Evolutionary conservation across 2,113 vertebrate genomes (phyloP).

Genomic region (Stercorarius parasiticus): DNA sequence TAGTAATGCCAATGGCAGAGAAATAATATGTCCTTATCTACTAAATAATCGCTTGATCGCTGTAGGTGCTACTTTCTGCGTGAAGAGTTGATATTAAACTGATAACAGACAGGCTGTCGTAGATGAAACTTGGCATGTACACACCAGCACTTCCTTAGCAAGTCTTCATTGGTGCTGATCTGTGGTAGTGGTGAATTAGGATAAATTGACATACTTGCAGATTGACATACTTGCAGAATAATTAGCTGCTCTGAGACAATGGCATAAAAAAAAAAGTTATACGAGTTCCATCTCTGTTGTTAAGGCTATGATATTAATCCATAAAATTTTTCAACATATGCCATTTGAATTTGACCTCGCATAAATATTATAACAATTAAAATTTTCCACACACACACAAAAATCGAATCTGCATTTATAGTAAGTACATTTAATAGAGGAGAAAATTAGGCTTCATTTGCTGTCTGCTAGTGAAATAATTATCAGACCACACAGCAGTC

Average conservation of each 20-base stretch:
- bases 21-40: background rate
- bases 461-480: background rate
- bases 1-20: background rate
- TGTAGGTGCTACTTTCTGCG: background rate
- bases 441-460: conserved; percentile 13
- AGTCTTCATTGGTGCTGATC: background rate
- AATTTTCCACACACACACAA: background rate
- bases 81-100: background rate
- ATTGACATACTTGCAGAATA: background rate
- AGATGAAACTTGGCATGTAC: background rate
- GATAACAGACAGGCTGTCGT: background rate
- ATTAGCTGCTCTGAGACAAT: background rate
- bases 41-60: background rate
- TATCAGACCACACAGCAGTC: background rate
- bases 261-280: background rate
- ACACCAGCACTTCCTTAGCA: background rate
- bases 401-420: background rate
- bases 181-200: background rate
- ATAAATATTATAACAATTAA: background rate
- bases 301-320: background rate
- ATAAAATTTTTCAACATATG: background rate
- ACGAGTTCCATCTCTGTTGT: background rate
- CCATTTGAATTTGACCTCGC: background rate
- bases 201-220: background rate
- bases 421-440: background rate